phyloP scores from a whole-genome alignment of 2,113 vertebrate genomes.

The Myodes glareolus region DNA sequence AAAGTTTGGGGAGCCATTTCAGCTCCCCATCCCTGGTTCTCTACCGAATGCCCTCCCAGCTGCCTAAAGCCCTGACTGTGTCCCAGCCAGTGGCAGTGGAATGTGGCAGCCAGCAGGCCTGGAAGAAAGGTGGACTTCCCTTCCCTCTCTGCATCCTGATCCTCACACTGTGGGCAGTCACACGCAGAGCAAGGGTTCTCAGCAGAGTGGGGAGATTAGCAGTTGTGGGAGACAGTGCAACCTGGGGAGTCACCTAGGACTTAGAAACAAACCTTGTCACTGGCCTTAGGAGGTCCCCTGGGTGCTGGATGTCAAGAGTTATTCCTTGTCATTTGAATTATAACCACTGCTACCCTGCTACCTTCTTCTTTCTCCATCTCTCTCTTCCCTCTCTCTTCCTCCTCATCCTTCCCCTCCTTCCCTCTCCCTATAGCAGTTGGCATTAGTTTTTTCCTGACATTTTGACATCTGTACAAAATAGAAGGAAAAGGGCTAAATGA shows the following conservation, averaged over 20 bases:
- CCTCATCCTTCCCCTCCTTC: accelerated
- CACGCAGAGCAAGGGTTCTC: neutral
- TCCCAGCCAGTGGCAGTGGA: neutral
- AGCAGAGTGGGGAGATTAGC: neutral
- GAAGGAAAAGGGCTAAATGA: slow-evolving; percentile 1
- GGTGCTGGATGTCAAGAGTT: neutral
- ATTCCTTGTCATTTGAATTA: neutral
- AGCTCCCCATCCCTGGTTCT: neutral
- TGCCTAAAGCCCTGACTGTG: neutral
- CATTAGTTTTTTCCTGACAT: slow-evolving; percentile 53
- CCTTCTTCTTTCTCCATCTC: neutral
- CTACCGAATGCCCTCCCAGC: neutral
- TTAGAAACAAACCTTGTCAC: neutral
- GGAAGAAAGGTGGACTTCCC: neutral
- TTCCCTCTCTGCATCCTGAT: neutral
- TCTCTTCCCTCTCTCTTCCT: neutral
- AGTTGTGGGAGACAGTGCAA: neutral
- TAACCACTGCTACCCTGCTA: neutral
- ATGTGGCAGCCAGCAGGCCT: neutral
- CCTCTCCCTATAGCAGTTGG: neutral
- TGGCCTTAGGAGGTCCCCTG: neutral
- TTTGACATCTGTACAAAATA: slow-evolving; percentile 26
- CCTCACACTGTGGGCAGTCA: neutral
- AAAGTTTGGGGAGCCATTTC: neutral
- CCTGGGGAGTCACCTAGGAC: neutral